A percentile compares a stretch with the other conserved stretches of the same genome.
phyloP scores from a whole-genome alignment of 2,888 invertebrate species.

The Epirrhoe tristata region DNA sequence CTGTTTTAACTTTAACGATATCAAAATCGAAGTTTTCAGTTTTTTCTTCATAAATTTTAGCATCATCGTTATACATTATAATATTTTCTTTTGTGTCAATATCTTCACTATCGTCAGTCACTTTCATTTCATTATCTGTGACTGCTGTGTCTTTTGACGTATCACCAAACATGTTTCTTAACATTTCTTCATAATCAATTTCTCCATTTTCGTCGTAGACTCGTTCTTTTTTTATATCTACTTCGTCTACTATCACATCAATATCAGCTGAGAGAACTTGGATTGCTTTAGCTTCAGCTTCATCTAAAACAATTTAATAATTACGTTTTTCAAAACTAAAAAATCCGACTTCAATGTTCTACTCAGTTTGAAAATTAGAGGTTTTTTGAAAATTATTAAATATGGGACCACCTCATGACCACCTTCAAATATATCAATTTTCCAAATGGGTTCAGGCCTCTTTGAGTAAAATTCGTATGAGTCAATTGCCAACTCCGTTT shows the following conservation, averaged over 20 bases:
- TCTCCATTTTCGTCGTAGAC: conserved; percentile 10
- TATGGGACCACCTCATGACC: no score
- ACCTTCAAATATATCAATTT: no score
- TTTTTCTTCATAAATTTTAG: neutral
- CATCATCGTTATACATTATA: neutral
- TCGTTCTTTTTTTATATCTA: conserved; percentile 21
- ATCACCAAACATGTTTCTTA: conserved; percentile 30
- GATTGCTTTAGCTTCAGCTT: neutral
- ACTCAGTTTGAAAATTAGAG: no score
- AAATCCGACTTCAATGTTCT: no score
- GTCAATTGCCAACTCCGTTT: no score
- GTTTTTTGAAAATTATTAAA: no score
- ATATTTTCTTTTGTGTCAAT: neutral
- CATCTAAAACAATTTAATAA: conserved; percentile 4
- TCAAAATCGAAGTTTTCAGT: neutral
- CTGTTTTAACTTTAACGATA: conserved; percentile 31
- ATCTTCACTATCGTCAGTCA: no score
- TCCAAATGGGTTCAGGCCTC: no score
- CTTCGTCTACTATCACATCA: conserved; percentile 15
- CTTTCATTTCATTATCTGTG: neutral
- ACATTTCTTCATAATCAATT: conserved; percentile 32
- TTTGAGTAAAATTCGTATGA: no score
- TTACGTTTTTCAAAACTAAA: no score
- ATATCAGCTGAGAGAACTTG: conserved; percentile 2
- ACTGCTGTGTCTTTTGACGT: neutral